Conservation (phyloP, 2,113 vertebrate species). For the Chamaetylas fuelleborni region DNA sequence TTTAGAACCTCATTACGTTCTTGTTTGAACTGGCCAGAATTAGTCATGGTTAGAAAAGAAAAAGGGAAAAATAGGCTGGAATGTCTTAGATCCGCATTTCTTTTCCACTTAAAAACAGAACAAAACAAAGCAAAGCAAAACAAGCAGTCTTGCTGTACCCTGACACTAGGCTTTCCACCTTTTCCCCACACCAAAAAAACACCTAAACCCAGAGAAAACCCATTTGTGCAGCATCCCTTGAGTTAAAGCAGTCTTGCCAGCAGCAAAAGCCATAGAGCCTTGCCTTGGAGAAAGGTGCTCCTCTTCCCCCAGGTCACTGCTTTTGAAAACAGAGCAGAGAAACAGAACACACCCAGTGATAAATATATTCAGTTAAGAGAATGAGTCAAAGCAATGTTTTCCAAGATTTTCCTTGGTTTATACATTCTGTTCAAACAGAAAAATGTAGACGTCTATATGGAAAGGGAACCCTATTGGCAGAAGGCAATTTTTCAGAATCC, state of each 20-base stretch:
- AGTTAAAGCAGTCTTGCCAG: neutral
- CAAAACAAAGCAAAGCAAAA: neutral
- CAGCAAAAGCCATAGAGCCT: neutral
- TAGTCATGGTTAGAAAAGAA: neutral
- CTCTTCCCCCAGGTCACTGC: neutral
- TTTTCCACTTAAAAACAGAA: neutral
- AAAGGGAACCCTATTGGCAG: neutral
- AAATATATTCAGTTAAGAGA: neutral
- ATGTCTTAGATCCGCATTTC: neutral
- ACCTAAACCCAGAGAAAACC: neutral
- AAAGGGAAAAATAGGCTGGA: neutral
- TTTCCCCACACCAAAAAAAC: neutral
- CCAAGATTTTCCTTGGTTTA: neutral
- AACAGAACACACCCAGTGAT: neutral
- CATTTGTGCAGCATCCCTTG: neutral
- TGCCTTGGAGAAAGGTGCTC: neutral
- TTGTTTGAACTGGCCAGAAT: constrained; percentile 12
- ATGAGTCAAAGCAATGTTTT: neutral
- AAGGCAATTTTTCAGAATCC: neutral
- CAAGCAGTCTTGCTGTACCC: neutral
- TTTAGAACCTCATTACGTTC: constrained; percentile 12
- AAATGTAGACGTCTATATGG: neutral
- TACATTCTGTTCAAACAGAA: neutral
- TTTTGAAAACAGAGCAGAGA: neutral
- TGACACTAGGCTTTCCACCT: neutral